Evolutionary conservation across 2,888 invertebrate genomes (phyloP).

Genomic region (Diplazon laetatorius): DNA sequence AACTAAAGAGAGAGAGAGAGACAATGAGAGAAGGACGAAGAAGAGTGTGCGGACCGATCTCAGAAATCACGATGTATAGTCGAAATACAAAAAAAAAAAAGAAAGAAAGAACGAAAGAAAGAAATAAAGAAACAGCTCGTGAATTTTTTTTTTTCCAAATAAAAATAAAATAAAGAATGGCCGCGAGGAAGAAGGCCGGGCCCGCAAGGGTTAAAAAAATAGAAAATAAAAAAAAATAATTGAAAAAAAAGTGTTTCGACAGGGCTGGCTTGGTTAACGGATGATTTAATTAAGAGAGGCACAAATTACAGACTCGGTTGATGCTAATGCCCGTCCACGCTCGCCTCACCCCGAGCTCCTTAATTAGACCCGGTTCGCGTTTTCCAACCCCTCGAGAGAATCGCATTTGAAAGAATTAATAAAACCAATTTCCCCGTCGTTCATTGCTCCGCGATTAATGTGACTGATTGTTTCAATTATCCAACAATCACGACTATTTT

Average conservation of each 20-base stretch:
- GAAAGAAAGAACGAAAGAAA: conserved; percentile 69
- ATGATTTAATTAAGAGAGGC: conserved; percentile 83
- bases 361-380: conserved; percentile 76
- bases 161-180: too few species aligned
- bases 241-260: conserved; percentile 68
- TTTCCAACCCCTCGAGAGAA: conserved; percentile 72
- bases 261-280: conserved; percentile 80
- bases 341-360: conserved; percentile 78
- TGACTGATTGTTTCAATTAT: conserved; percentile 54
- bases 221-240: too few species aligned
- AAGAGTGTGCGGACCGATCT: conserved; percentile 32
- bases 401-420: conserved; percentile 78
- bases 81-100: conserved; percentile 33
- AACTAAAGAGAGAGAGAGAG: conserved; percentile 58
- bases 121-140: too few species aligned
- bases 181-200: conserved; percentile 66
- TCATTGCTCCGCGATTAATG: conserved; percentile 15
- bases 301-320: conserved; percentile 82
- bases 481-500: conserved; percentile 49
- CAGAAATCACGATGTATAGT: conserved; percentile 42
- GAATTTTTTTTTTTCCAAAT: too few species aligned
- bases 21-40: conserved; percentile 31
- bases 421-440: conserved; percentile 33
- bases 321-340: conserved; percentile 81
- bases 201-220: conserved; percentile 64